Percentiles rank a stretch among this genome's conserved stretches.
Conservation (phyloP, 2,113 vertebrate genomes). For the Cnemophilus loriae region DNA sequence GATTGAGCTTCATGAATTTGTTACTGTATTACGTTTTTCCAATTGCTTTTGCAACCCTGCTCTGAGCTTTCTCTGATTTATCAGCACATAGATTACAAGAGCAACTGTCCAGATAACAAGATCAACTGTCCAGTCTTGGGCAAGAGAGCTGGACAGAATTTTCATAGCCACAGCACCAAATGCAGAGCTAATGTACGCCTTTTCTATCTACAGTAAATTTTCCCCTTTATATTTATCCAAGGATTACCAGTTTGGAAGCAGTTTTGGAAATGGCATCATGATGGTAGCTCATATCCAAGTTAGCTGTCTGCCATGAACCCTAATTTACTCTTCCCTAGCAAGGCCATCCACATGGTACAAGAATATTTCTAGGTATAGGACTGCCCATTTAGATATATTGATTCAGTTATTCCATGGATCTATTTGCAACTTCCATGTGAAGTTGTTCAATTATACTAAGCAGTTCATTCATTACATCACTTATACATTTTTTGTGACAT, state of each 20-base stretch:
- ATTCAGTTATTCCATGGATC: not conserved
- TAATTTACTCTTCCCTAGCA: not conserved
- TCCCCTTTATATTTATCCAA: not conserved
- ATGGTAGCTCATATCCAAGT: not conserved
- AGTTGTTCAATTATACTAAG: not conserved
- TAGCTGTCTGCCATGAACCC: not conserved
- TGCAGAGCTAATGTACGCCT: not conserved
- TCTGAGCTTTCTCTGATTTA: not conserved
- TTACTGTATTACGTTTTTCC: not conserved
- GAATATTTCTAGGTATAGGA: not conserved
- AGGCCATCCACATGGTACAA: not conserved
- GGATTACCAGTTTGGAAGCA: not conserved
- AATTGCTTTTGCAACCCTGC: not conserved
- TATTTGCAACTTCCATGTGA: not conserved
- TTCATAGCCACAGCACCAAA: not conserved
- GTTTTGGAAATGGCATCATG: not conserved
- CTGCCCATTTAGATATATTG: not conserved
- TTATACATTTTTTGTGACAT: not conserved
- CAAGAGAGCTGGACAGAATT: not conserved
- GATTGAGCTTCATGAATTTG: not conserved
- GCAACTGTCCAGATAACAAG: not conserved
- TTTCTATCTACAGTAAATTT: not conserved
- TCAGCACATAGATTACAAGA: not conserved
- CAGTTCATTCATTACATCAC: not conserved
- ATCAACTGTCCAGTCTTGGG: not conserved